A percentile compares a stretch with the other conserved stretches of the same genome.
These are phyloP conservation scores for Sarcophaga bullata DNA, from an alignment of 1,140 invertebrate species.

Conservation along the genomic window DNA sequence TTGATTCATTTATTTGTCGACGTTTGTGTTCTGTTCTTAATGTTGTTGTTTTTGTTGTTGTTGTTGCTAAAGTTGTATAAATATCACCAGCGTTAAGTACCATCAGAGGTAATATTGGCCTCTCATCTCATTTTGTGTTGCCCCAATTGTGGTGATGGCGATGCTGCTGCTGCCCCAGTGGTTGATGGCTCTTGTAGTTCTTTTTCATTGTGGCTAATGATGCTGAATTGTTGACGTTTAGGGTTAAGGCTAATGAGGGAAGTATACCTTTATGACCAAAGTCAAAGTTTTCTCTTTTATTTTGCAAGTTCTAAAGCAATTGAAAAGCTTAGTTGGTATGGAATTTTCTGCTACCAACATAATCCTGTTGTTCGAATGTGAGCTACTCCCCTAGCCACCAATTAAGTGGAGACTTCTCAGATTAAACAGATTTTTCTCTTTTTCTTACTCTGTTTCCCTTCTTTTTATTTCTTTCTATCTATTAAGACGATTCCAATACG, in stretches of 20 bases:
- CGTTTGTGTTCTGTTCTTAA: neutral
- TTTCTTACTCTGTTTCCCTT: no score
- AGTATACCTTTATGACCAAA: neutral
- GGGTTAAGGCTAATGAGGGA: conserved; percentile 26
- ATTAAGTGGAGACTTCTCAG: no score
- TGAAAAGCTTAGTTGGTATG: no score
- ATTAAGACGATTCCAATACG: no score
- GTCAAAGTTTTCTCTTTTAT: no score
- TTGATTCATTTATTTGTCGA: neutral
- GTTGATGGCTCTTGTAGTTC: conserved; percentile 7
- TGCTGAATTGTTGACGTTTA: conserved; percentile 36
- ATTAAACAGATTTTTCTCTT: no score
- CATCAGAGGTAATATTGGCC: neutral
- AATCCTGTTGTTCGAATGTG: no score
- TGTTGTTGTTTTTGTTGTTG: neutral
- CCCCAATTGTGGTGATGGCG: conserved; percentile 1
- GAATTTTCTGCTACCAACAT: no score
- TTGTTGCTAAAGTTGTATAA: neutral
- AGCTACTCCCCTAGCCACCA: no score
- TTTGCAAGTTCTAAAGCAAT: no score
- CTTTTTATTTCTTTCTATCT: no score
- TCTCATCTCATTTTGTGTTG: conserved; percentile 17
- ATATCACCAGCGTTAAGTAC: conserved; percentile 6
- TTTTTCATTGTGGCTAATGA: conserved; percentile 20
- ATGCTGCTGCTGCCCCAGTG: neutral